These are phyloP conservation scores for Guaruba guarouba DNA, from an alignment of 2,113 vertebrate genomes.

Conservation along the genomic window DNA sequence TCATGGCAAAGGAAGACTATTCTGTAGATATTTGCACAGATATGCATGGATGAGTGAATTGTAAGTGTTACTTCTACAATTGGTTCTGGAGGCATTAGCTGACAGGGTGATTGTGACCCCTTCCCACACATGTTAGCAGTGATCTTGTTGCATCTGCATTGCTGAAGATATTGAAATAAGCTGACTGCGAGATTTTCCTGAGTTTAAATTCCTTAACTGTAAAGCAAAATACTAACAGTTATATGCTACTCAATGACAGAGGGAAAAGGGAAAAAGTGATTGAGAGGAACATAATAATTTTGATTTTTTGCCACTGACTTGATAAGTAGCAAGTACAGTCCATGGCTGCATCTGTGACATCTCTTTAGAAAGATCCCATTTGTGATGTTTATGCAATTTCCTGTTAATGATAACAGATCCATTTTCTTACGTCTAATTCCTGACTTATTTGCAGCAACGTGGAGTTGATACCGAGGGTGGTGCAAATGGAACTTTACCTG, in stretches of 20 bases:
- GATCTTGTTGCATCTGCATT: conserved; percentile 45
- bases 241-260: background rate
- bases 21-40: background rate
- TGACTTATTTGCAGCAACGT: background rate
- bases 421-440: background rate
- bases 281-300: background rate
- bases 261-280: background rate
- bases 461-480: background rate
- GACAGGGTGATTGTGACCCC: background rate
- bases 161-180: conserved; percentile 42
- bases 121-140: conserved; percentile 54
- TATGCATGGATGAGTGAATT: conserved; percentile 3
- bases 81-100: conserved; percentile 60
- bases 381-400: background rate
- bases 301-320: background rate
- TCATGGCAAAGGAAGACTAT: background rate
- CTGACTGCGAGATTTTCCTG: conserved; percentile 40
- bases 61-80: conserved; percentile 46
- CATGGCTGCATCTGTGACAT: background rate
- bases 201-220: conserved; percentile 55
- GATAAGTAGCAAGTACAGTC: background rate
- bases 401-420: background rate
- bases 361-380: background rate
- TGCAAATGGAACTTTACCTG: background rate
- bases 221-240: conserved; percentile 52